Evolutionary conservation across 2,797 vertebrate genomes (phyloP).

Genomic region (Enteromius argenteus): DNA sequence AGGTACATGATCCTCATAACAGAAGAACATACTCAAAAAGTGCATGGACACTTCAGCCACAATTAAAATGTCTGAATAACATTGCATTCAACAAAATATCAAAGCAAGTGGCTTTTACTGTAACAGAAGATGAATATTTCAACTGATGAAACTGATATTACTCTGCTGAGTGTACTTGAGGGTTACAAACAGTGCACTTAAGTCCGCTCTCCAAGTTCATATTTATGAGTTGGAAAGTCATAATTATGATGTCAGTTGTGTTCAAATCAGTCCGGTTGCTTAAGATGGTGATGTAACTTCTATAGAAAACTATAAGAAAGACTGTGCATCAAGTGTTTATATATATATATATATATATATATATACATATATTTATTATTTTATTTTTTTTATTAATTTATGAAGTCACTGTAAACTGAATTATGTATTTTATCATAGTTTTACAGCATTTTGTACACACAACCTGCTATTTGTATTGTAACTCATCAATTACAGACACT

Average conservation of each 20-base stretch:
- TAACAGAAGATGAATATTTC: background rate
- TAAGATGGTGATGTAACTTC: background rate
- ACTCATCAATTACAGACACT: too few relatives aligned
- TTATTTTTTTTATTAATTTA: too few relatives aligned
- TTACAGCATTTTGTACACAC: too few relatives aligned
- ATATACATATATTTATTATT: too few relatives aligned
- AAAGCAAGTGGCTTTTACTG: background rate
- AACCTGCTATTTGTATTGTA: too few relatives aligned
- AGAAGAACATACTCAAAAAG: background rate
- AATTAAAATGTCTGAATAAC: background rate
- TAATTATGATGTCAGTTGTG: background rate
- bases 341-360: too few relatives aligned
- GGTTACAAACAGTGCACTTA: background rate
- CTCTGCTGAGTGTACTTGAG: background rate
- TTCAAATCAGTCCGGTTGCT: background rate
- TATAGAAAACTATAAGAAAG: background rate
- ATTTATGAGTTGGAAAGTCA: background rate
- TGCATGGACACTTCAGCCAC: background rate
- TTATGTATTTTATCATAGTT: too few relatives aligned
- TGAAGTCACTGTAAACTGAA: too few relatives aligned
- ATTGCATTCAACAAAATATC: background rate
- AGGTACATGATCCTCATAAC: slow-evolving; percentile 79
- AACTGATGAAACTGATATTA: background rate
- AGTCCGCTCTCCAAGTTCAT: background rate
- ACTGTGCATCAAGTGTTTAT: too few relatives aligned